Evolutionary conservation across 1,140 invertebrate genomes (phyloP), one percentile per base, ranked within the genome.

Genomic region (Pentalonia nigronervosa): DNA sequence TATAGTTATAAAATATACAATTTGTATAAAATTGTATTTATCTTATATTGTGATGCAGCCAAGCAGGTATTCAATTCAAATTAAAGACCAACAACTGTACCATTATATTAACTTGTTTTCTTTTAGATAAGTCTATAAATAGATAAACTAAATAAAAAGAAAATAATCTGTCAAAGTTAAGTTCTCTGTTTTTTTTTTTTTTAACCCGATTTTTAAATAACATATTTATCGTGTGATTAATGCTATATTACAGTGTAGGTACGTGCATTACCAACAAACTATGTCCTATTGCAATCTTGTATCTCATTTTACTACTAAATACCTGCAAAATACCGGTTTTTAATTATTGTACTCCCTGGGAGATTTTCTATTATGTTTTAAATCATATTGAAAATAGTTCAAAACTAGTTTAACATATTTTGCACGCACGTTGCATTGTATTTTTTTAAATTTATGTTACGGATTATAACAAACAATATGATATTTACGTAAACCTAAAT

Each of bases 321-420:
- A 17, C 21, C 11, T 17, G 60, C n/a, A n/a, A n/a, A 17, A 76
- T 17, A 76, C 60, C n/a, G 14, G n/a, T 76, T 76, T 76, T 76
- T 76, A 76, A 76, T 76, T 76, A 17, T n/a, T 76, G 4, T 76
- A n/a, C 7, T n/a, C 7, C n/a, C 60, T 76, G 17, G 17, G 14
- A 76, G 4, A n/a, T n/a, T n/a, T 17, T 34, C 60, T 11, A 30
- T 60, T 60, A 9, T 60, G 14, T 30, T 25, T n/a, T 17, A 47
- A 86, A 47, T 86, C 41, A 41, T 14, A 17, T 47, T 21, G 1
- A 30, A n/a, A 86, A 30, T 86, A n/a, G n/a, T 36, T 83, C 34
- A 36, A 83, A 83, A 83, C 76, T 76, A n/a, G 60, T n/a, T 76
- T 76, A n/a, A 76, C n/a, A 76, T 76, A 41, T 41, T 41, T n/a